phyloP scores from a whole-genome alignment of 2,113 vertebrate genomes.

The Apus apus region DNA sequence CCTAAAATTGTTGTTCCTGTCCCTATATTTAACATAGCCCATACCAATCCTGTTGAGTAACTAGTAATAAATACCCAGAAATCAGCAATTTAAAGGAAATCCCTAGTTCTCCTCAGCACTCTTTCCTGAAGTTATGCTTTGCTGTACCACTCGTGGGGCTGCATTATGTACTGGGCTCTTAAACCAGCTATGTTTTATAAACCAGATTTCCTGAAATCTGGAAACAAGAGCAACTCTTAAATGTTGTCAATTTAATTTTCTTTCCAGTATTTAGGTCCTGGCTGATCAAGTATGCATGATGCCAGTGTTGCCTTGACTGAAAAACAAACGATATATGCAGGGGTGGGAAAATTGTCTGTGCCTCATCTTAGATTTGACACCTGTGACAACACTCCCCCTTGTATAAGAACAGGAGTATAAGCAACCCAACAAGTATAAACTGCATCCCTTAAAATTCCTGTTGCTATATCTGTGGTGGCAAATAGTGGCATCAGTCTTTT shows the following conservation, averaged over 20 bases:
- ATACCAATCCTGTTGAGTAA: not conserved
- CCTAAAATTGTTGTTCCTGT: not conserved
- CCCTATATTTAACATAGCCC: not conserved
- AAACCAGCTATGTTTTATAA: not conserved
- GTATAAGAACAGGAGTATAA: not conserved
- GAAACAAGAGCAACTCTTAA: not conserved
- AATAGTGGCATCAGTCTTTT: not conserved
- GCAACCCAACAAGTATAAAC: not conserved
- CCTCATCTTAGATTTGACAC: not conserved
- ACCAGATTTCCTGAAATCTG: not conserved
- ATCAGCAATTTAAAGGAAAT: not conserved
- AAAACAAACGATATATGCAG: not conserved
- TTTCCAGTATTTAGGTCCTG: not conserved
- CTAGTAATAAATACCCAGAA: not conserved
- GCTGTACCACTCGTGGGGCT: not conserved
- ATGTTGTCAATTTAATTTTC: not conserved
- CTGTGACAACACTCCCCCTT: not conserved
- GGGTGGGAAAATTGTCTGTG: not conserved
- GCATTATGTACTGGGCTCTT: not conserved
- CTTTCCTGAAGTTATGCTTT: not conserved
- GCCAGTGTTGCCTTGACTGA: not conserved
- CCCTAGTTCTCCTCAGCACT: not conserved
- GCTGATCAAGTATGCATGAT: not conserved
- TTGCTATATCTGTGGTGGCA: not conserved
- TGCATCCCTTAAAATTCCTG: not conserved